Evolutionary conservation across 2,797 vertebrate genomes (phyloP), one percentile per base, ranked within the genome.

Genomic region (Darevskia mixta): DNA sequence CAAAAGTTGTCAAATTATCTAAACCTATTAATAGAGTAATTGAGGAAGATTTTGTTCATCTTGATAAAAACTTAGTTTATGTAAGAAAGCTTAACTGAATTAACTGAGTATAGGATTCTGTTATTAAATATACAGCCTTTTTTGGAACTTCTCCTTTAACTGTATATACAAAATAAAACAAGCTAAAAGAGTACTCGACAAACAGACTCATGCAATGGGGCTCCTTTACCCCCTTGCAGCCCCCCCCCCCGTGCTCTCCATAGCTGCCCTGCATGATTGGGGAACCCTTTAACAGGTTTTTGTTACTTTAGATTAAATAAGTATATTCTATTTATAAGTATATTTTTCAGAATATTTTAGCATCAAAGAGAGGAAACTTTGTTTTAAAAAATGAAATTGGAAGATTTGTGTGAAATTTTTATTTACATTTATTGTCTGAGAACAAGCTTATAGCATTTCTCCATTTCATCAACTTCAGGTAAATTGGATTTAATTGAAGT

Each of bases 401-500:
- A 87, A 84, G 2, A 1, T 2, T 82, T 86, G 84, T 86, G 18
- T 75, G 86, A 35, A 41, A 81, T 2, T 6, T 0, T 2, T 89
- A 1, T 66, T 9, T 88, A 5, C 89, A 86, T 90, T n/a, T 2
- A 25, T 79, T 66, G 0, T 87, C 64, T 87, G 87, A 85, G 8
- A 90, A 88, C 78, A n/a, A 86, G 1, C 32, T 67, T 79, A 8
- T 15, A 78, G 0, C 82, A 8, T 89, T 82, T 2, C 66, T 90
- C n/a, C 15, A 83, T 91, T 89, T 45, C 88, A 55, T 61, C 82
- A 87, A 18, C 35, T 81, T 87, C 15, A 27, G 64, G 25, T 64
- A 88, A 82, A 90, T 15, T 38, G 41, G 9, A 43, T 66, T 90
- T 90, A 93, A 83, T 32, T 86, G n/a, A 86, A 84, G 55, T 55